Evolutionary conservation across 1,140 invertebrate species (phyloP).

Genomic region (Sycophila sp.): DNA sequence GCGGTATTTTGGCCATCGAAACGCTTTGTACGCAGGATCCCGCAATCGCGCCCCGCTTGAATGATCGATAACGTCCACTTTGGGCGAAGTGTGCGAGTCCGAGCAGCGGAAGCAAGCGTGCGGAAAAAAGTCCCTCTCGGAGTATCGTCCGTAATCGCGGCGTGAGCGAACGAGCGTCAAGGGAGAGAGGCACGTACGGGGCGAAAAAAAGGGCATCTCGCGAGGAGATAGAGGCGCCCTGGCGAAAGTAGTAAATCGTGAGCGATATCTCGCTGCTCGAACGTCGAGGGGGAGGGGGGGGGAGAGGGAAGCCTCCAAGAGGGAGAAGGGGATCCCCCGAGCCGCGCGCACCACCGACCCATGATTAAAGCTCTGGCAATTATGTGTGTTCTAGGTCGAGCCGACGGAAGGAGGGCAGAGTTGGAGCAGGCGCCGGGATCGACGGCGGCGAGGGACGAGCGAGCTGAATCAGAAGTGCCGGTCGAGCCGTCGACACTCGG

Average conservation of each 20-base stretch:
- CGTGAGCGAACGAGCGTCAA: background rate
- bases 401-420: background rate
- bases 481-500: too few relatives aligned
- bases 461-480: background rate
- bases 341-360: background rate
- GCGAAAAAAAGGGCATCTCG: background rate
- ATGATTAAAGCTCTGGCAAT: slow-evolving; percentile 21
- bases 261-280: background rate
- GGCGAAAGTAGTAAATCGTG: slow-evolving; percentile 24
- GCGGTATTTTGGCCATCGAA: too few relatives aligned
- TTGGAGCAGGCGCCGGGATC: background rate
- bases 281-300: background rate
- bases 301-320: background rate
- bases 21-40: too few relatives aligned
- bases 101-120: background rate
- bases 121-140: slow-evolving; percentile 16
- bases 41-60: too few relatives aligned
- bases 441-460: background rate
- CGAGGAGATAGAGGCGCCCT: background rate
- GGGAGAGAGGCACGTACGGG: slow-evolving; percentile 5
- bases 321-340: background rate
- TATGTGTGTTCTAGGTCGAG: slow-evolving; percentile 25
- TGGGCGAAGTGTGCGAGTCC: too few relatives aligned
- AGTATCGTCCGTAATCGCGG: slow-evolving; percentile 29
- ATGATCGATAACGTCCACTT: too few relatives aligned